Evolutionary conservation across 2,888 invertebrate genomes (phyloP).

Genomic region (Lomographa bimaculata): DNA sequence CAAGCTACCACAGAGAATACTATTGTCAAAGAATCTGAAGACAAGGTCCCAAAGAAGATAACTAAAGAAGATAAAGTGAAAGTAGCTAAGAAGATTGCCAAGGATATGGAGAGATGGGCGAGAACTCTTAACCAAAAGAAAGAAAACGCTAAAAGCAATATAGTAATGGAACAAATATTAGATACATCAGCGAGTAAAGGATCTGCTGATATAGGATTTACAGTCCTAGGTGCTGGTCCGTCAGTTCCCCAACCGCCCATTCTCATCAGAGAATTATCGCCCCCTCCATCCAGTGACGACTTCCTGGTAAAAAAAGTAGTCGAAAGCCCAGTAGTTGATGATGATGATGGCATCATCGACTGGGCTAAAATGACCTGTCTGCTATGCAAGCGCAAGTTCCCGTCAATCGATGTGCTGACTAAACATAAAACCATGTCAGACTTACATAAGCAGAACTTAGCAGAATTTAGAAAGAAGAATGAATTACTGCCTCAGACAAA

Average conservation of each 20-base stretch:
- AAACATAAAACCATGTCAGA: slow-evolving; percentile 97
- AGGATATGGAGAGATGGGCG: slow-evolving; percentile 95
- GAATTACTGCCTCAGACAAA: slow-evolving; percentile 61
- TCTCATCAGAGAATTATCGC: slow-evolving; percentile 64
- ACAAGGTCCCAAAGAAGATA: slow-evolving; percentile 88
- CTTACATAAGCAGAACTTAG: slow-evolving; percentile 95
- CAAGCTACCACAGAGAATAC: slow-evolving; percentile 52
- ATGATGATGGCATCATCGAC: slow-evolving; percentile 92
- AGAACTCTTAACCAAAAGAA: slow-evolving; percentile 98
- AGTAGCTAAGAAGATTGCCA: slow-evolving; percentile 98
- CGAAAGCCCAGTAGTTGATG: slow-evolving; percentile 83
- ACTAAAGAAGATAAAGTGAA: slow-evolving; percentile 97
- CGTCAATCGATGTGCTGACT: slow-evolving; percentile 92
- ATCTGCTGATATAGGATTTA: slow-evolving; percentile 96
- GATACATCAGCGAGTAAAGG: slow-evolving; percentile 84
- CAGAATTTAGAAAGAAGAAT: slow-evolving; percentile 71
- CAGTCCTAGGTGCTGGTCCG: slow-evolving; percentile 91
- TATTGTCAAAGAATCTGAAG: slow-evolving; percentile 63
- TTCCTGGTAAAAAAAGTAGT: slow-evolving; percentile 66
- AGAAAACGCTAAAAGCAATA: slow-evolving; percentile 83
- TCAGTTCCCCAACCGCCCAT: slow-evolving; percentile 46
- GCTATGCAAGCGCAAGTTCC: slow-evolving; percentile 97
- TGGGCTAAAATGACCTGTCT: slow-evolving; percentile 96
- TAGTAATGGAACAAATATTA: slow-evolving; percentile 73
- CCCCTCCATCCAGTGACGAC: slow-evolving; percentile 61